Conservation (phyloP, 2,888 invertebrate genomes). For the Leptinotarsa tumamoca region DNA sequence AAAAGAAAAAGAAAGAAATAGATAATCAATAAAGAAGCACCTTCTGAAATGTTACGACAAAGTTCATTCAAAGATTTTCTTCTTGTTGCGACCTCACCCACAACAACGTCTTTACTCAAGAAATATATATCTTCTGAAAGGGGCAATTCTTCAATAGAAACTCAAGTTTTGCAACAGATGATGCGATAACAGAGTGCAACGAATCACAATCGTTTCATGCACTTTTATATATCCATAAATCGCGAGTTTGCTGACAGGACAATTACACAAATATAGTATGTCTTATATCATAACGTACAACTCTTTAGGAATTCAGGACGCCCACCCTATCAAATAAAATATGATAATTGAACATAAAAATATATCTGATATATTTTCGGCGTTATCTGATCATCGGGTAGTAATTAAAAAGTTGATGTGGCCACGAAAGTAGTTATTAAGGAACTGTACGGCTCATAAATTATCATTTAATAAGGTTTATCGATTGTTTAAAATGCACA, state of each 20-base stretch:
- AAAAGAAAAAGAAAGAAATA: too few species aligned
- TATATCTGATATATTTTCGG: conserved; percentile 39
- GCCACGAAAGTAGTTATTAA: conserved; percentile 31
- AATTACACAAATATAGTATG: conserved; percentile 28
- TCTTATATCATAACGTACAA: conserved; percentile 34
- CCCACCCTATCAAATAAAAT: conserved; percentile 43
- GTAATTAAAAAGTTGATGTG: conserved; percentile 36
- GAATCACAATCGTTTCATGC: conserved; percentile 25
- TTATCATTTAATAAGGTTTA: conserved; percentile 25
- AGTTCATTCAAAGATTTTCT: too few species aligned
- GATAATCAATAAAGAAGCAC: too few species aligned
- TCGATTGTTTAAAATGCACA: conserved; percentile 7
- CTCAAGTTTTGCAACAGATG: background rate
- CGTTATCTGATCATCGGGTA: conserved; percentile 43
- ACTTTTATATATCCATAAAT: conserved; percentile 24
- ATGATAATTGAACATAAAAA: conserved; percentile 44
- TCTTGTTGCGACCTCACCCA: too few species aligned
- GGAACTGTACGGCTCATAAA: conserved; percentile 27
- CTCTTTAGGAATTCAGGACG: conserved; percentile 38
- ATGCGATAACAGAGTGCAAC: conserved; percentile 21
- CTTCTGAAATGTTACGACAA: too few species aligned
- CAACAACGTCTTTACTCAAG: too few species aligned
- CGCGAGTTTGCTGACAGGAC: conserved; percentile 25
- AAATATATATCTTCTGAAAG: background rate
- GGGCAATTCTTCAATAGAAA: background rate